A percentile compares a stretch with the other conserved stretches of the same genome.
Evolutionary conservation across 2,797 vertebrate species (phyloP).

Genomic region (Cyprinodon diabolis): DNA sequence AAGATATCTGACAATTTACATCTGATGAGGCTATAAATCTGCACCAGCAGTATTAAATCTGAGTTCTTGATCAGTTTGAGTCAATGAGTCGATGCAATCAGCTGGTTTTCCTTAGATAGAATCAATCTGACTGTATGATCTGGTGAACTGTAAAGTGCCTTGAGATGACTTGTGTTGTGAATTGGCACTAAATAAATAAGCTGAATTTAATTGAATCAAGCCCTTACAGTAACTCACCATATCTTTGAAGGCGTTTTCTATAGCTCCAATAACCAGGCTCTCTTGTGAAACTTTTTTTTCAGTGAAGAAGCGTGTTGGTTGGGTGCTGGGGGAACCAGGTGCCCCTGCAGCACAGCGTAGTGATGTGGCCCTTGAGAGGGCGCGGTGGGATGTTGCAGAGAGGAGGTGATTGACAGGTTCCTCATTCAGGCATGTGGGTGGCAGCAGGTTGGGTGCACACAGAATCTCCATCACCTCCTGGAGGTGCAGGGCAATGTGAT

Average conservation of each 20-base stretch:
- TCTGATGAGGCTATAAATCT: background rate
- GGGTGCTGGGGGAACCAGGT: constrained; percentile 88
- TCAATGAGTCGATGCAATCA: too few species aligned
- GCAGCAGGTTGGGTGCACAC: constrained; percentile 80
- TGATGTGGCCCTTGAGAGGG: constrained; percentile 89
- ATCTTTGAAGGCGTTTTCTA: constrained; percentile 96
- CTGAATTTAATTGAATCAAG: too few species aligned
- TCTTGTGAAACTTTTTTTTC: constrained; percentile 97
- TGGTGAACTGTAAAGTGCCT: too few species aligned
- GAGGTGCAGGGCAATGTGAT: constrained; percentile 90
- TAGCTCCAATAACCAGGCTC: constrained; percentile 93
- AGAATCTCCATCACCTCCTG: constrained; percentile 92
- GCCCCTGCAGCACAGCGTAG: constrained; percentile 88
- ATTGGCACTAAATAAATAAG: too few species aligned
- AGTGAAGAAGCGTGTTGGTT: constrained; percentile 91
- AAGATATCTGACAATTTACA: background rate
- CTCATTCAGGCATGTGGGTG: constrained; percentile 91
- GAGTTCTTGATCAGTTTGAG: too few species aligned
- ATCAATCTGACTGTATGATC: too few species aligned
- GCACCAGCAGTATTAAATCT: too few species aligned
- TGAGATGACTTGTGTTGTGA: too few species aligned
- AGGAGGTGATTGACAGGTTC: constrained; percentile 82
- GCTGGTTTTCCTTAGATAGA: too few species aligned
- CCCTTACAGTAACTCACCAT: constrained; percentile 82
- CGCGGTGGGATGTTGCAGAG: constrained; percentile 77